Evolutionary conservation across 2,797 vertebrate species (phyloP), one percentile per base, ranked within the genome.

Genomic region (Sebastiscus albofasciatus): DNA sequence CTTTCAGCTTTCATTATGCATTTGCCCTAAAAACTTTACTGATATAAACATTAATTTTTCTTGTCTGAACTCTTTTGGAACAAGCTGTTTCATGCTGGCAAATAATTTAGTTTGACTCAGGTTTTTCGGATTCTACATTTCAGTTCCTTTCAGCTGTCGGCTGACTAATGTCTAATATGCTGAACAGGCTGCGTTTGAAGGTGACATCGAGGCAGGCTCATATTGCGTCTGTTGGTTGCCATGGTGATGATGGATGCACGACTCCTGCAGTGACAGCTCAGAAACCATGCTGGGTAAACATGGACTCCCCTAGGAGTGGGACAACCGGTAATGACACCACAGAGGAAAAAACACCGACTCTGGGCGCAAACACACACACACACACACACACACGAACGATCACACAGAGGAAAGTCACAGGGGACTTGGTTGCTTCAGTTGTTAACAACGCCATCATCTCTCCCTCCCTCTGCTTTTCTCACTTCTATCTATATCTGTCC

Each of bases 261-360:
- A 66, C 84, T 90, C 93, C 89, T 64, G 58, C 72, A 6, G 92
- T 75, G 88, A 87, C 75, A 79, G 81, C 92, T 90, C 86, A 76
- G 88, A 87, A 87, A 87, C 78, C 90, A 81, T 87, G 91, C 94
- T 92, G 92, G 89, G 91, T 93, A 94, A 96, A 96, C 94, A 94
- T 8, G 69, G 84, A 59, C 81, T 86, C 95, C 91, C 84, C 75
- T 16, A 93, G 86, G 94, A 92, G 84, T 27, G 76, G 85, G 85
- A 86, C 86, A 85, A 82, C 86, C 72, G 79, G 85, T 96, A 96
- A 96, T 96, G 93, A 95, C 92, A 89, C 93, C 92, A 77, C 86
- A 82, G 82, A 80, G 92, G 92, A 88, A 84, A 86, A 85, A 68
- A 59, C 74, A 61, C 52, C 34, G 34, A 69, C 54, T 62, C 46